Conservation (phyloP, 2,113 vertebrate species). For the Phalacrocorax brasilianus region DNA sequence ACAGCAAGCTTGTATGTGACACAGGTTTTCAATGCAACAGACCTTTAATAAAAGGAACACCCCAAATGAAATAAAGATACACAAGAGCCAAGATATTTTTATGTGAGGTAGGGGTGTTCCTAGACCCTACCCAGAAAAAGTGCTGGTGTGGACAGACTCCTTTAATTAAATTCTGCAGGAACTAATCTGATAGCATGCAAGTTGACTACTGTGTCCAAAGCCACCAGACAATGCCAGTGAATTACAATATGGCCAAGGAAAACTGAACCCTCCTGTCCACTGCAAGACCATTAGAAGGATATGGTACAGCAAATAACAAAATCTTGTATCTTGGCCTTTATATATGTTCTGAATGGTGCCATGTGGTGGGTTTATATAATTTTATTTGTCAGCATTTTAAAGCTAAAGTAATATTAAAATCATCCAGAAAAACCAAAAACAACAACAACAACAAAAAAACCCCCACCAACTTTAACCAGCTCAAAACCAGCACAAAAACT, state of each 20-base stretch:
- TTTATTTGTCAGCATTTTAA: not conserved
- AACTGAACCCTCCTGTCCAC: not conserved
- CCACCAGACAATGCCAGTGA: not conserved
- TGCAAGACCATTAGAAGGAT: not conserved
- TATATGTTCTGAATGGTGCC: not conserved
- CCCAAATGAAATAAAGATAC: not conserved
- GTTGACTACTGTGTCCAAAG: not conserved
- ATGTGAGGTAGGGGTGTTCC: not conserved
- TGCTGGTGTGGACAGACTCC: not conserved
- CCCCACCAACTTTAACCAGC: not conserved
- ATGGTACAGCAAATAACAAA: not conserved
- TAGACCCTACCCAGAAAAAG: not conserved
- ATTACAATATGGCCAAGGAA: not conserved
- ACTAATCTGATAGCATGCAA: not conserved
- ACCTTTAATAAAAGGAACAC: not conserved
- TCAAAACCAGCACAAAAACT: not conserved
- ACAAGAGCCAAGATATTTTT: not conserved
- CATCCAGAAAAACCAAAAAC: not conserved
- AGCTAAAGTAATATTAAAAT: not conserved
- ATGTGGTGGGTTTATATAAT: not conserved
- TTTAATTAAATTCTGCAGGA: conserved; percentile 27
- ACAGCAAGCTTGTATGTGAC: rapidly evolving
- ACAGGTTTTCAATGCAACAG: not conserved
- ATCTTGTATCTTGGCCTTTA: not conserved
- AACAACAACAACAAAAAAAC: too few species aligned